A percentile compares a stretch with the other conserved stretches of the same genome.
These are phyloP conservation scores for Bubalus kerabau DNA, from an alignment of 2,113 vertebrate genomes.

Conservation along the genomic window DNA sequence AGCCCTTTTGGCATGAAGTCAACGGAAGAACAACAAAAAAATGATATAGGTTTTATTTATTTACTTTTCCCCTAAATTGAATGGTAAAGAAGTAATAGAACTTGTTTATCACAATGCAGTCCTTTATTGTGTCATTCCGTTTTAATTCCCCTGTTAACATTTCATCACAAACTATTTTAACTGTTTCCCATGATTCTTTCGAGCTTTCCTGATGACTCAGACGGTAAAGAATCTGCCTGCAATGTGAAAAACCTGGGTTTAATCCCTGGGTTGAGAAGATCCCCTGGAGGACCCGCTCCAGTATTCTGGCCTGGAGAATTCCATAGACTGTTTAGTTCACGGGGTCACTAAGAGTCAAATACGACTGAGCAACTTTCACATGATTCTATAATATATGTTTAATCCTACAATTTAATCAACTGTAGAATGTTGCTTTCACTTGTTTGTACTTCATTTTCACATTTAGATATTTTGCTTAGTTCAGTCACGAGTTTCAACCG, in stretches of 20 bases:
- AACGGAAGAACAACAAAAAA: neutral
- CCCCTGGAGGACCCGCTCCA: neutral
- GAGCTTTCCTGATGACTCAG: neutral
- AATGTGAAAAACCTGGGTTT: no score
- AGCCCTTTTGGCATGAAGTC: neutral
- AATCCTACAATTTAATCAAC: neutral
- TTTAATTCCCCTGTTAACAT: neutral
- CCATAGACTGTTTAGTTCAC: neutral
- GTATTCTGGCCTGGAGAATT: neutral
- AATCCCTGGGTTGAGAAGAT: neutral
- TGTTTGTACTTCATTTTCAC: neutral
- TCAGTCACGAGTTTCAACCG: slow-evolving; percentile 19
- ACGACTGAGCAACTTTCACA: neutral
- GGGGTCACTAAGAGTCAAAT: neutral
- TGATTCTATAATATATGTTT: neutral
- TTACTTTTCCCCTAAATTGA: neutral
- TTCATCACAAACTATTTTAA: neutral
- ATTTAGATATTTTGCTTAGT: neutral
- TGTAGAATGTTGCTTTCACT: neutral
- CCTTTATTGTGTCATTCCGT: neutral
- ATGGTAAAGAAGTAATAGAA: neutral
- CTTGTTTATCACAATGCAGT: neutral
- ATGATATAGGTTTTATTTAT: neutral
- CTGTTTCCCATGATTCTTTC: neutral
- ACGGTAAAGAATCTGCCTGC: neutral